Evolutionary conservation across 1,140 invertebrate genomes (phyloP).

Genomic region (Penaeus indicus): DNA sequence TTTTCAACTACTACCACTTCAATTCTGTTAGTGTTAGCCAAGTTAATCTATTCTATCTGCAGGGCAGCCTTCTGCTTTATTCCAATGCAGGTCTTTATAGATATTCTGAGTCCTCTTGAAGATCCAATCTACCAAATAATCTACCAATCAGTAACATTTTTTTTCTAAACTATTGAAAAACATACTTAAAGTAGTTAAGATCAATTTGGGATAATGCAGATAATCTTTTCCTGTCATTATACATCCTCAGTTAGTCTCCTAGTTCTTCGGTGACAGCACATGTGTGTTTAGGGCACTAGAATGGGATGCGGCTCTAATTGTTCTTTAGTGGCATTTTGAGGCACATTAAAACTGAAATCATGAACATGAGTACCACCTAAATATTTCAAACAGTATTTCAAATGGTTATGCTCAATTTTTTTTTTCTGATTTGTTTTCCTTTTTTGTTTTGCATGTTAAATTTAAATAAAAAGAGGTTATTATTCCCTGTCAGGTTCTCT

Average conservation of each 20-base stretch:
- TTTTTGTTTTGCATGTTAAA: not conserved
- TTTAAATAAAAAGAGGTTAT: conserved; percentile 8
- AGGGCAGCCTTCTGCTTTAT: conserved; percentile 49
- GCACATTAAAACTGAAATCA: conserved; percentile 6
- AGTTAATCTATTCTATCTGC: conserved; percentile 44
- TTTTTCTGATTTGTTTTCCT: not conserved
- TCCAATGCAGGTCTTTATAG: conserved; percentile 56
- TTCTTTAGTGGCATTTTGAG: conserved; percentile 49
- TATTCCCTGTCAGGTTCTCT: conserved; percentile 44
- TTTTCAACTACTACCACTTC: conserved; percentile 55
- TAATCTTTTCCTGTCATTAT: conserved; percentile 38
- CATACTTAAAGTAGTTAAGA: conserved; percentile 36
- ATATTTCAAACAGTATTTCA: not conserved
- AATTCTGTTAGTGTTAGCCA: conserved; percentile 52
- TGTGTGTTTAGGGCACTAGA: conserved; percentile 63
- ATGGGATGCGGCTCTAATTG: conserved; percentile 59
- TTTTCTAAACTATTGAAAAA: not conserved
- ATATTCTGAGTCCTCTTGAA: not conserved
- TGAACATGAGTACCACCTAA: too few species aligned
- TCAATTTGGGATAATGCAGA: conserved; percentile 40
- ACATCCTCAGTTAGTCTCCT: conserved; percentile 49
- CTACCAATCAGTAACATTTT: too few species aligned
- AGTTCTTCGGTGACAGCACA: conserved; percentile 58
- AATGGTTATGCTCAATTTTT: conserved; percentile 1
- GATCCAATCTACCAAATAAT: too few species aligned